phyloP scores from a whole-genome alignment of 2,797 vertebrate species.

The Knipowitschia caucasica region DNA sequence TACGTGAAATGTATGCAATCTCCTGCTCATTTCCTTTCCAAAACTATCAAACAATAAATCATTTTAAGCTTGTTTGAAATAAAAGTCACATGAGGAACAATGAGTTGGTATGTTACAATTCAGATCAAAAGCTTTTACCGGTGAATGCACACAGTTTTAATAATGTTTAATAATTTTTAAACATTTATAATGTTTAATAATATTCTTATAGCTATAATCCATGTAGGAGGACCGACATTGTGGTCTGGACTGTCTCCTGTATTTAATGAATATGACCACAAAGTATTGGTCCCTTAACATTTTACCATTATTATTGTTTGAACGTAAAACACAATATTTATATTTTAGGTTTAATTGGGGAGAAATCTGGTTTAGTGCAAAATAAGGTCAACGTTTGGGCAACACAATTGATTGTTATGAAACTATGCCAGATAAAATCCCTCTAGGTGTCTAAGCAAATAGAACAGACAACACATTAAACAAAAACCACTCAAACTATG shows the following conservation, averaged over 20 bases:
- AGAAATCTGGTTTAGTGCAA: neutral
- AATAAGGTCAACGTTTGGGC: too few species aligned
- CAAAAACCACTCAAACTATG: neutral
- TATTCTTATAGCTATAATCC: slow-evolving; percentile 22
- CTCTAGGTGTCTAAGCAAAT: too few species aligned
- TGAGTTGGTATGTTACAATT: slow-evolving; percentile 19
- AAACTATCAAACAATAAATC: neutral
- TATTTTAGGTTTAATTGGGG: neutral
- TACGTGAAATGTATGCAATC: neutral
- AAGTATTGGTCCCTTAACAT: neutral
- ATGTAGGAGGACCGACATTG: slow-evolving; percentile 36
- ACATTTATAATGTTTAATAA: too few species aligned
- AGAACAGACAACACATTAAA: neutral
- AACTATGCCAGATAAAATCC: too few species aligned
- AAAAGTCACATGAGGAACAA: neutral
- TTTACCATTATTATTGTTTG: neutral
- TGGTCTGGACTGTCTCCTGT: slow-evolving; percentile 30
- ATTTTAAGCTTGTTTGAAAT: neutral
- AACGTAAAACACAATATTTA: neutral
- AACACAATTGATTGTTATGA: too few species aligned
- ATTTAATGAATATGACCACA: too few species aligned
- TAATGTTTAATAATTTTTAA: too few species aligned
- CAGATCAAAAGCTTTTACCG: slow-evolving; percentile 39
- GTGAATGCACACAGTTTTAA: slow-evolving; percentile 15
- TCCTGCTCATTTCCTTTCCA: neutral